Evolutionary conservation across 1,140 invertebrate genomes (phyloP), one percentile per base, ranked within the genome.

Genomic region (Aphis gossypii): DNA sequence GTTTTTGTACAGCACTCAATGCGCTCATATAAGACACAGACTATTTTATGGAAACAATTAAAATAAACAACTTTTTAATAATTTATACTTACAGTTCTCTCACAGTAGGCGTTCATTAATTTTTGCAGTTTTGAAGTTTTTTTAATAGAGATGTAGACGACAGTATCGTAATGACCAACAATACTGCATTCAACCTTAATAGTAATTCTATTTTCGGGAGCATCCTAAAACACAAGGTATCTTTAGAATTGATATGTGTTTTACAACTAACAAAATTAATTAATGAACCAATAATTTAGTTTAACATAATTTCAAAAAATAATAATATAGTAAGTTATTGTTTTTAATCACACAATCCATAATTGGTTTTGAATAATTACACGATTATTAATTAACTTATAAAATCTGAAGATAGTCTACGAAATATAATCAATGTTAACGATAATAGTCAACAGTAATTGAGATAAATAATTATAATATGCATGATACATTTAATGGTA

Each of bases 91-190:
- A 98, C 98, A 94, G 97, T 97, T 96, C 98, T 96, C 95, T 99
- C 98, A 96, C 98, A 99, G 95, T 99, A 99, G 21, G 98, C 98
- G 95, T 98, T 98, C 98, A 99, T 99, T 76, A 99, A 95, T 96
- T 99, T 99, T 35, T 35, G 0, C 1, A 35, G 0, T 35, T 35
- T 35, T 35, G 35, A 35, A 35, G 35, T 35, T 35, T 0, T 35
- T 35, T 35, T 35, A 35, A 35, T 35, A 35, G 35, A 0, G 35
- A 35, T 35, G 35, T 35, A 35, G 35, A 35, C 94, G 92, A 99
- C 97, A 93, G 98, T 97, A 95, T 98, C 98, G 95, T 99, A 98
- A 95, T 99, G 98, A 46, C 98, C 98, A 94, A 99, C 96, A 54
- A 99, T 98, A 96, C 98, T 99, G 90, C 35, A 99, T 95, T 95